These are phyloP conservation scores for Pararge aegeria DNA, from an alignment of 1,140 invertebrate species.

Conservation along the genomic window DNA sequence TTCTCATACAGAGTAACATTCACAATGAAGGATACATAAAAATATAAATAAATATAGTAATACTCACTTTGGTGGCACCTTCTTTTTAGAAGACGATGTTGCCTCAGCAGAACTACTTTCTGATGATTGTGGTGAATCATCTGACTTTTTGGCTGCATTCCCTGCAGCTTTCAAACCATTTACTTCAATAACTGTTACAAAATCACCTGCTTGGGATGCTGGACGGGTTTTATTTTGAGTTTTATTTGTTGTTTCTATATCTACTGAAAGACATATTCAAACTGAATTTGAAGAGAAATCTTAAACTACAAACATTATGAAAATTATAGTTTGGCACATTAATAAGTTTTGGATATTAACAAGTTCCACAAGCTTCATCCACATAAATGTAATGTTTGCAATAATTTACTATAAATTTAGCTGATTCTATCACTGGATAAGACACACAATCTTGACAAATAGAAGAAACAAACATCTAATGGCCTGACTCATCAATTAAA, in stretches of 20 bases:
- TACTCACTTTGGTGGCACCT: slow-evolving; percentile 82
- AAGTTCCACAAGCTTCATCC: no score
- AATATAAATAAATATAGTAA: not conserved
- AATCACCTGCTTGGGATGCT: slow-evolving; percentile 84
- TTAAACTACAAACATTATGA: no score
- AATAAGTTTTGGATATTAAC: no score
- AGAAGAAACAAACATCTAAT: no score
- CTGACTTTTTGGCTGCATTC: slow-evolving; percentile 68
- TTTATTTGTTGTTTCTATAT: slow-evolving; percentile 63
- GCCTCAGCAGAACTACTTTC: slow-evolving; percentile 68
- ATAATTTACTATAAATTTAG: no score
- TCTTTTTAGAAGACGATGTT: slow-evolving; percentile 76
- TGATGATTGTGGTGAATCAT: slow-evolving; percentile 69
- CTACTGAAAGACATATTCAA: slow-evolving; percentile 39
- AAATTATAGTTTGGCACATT: no score
- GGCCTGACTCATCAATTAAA: no score
- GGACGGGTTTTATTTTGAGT: slow-evolving; percentile 69
- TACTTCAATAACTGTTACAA: slow-evolving; percentile 94
- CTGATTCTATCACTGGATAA: no score
- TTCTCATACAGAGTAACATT: slow-evolving; percentile 1
- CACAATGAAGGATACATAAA: no score
- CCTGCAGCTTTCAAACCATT: slow-evolving; percentile 82
- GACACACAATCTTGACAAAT: no score
- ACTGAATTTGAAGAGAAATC: not conserved
- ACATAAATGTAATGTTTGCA: no score